These are phyloP conservation scores for Thera britannica DNA, from an alignment of 2,888 invertebrate species.

Conservation along the genomic window DNA sequence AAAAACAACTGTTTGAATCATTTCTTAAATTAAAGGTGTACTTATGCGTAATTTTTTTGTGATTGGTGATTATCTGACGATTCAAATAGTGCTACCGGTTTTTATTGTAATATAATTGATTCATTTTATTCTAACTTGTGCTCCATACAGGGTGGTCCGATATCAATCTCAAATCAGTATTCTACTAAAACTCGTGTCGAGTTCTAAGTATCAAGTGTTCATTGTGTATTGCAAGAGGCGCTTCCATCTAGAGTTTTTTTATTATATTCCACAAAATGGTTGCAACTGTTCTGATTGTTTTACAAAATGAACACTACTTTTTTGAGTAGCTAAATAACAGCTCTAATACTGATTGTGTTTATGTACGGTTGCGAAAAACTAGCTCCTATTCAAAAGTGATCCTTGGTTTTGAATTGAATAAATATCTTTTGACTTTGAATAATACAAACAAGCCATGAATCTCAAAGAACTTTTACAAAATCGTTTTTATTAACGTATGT, in stretches of 20 bases:
- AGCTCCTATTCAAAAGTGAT: no score
- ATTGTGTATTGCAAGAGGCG: constrained; percentile 2
- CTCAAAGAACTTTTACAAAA: neutral
- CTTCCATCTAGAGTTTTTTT: neutral
- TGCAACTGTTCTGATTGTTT: neutral
- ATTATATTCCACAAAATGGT: neutral
- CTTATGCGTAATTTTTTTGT: no score
- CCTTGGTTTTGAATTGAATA: no score
- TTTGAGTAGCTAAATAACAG: no score
- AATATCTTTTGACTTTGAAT: no score
- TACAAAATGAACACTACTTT: neutral
- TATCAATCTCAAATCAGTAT: constrained; percentile 23
- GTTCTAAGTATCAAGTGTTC: constrained; percentile 12
- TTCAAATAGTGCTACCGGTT: no score
- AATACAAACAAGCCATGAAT: no score
- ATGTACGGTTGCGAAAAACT: no score
- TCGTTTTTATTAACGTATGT: neutral
- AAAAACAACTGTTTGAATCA: no score
- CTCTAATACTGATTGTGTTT: no score
- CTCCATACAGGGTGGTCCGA: constrained; percentile 28
- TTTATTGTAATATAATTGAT: neutral
- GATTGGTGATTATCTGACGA: no score
- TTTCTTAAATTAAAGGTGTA: no score
- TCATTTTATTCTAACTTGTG: constrained; percentile 38
- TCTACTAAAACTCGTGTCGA: constrained; percentile 29